Percentiles rank a stretch among this genome's conserved stretches.
Conservation (phyloP, 1,140 invertebrate species). For the Lamellibrachia luymesi region DNA sequence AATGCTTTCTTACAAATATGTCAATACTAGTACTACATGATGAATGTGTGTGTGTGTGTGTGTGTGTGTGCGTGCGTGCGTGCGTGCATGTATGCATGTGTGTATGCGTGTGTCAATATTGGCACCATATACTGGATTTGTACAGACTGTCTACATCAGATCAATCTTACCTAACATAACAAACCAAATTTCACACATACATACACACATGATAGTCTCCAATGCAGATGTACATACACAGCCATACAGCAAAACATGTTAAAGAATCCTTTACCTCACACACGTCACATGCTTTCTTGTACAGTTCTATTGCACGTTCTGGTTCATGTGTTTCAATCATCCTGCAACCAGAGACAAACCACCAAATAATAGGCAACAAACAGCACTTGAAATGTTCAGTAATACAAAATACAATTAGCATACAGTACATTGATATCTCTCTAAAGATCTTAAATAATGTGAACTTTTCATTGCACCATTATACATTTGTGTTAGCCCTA, state of each 20-base stretch:
- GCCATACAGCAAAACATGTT: not conserved
- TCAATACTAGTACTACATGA: no score
- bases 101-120: no score
- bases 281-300: conserved; percentile 81
- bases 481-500: not conserved
- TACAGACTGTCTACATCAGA: no score
- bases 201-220: not conserved
- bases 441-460: not conserved
- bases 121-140: no score
- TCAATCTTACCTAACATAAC: not conserved
- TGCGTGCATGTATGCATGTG: no score
- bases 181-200: not conserved
- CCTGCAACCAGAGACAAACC: conserved; percentile 40
- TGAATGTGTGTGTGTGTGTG: no score
- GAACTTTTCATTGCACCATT: not conserved
- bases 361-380: not conserved
- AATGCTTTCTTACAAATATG: no score
- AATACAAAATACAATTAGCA: not conserved
- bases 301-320: conserved; percentile 77
- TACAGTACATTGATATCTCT: not conserved
- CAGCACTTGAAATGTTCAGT: not conserved
- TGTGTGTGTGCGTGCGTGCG: no score
- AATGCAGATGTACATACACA: not conserved
- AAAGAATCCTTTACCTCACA: conserved; percentile 66
- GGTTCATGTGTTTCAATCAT: conserved; percentile 78